phyloP scores from a whole-genome alignment of 2,113 vertebrate genomes.

The Oncorhynchus mykiss region DNA sequence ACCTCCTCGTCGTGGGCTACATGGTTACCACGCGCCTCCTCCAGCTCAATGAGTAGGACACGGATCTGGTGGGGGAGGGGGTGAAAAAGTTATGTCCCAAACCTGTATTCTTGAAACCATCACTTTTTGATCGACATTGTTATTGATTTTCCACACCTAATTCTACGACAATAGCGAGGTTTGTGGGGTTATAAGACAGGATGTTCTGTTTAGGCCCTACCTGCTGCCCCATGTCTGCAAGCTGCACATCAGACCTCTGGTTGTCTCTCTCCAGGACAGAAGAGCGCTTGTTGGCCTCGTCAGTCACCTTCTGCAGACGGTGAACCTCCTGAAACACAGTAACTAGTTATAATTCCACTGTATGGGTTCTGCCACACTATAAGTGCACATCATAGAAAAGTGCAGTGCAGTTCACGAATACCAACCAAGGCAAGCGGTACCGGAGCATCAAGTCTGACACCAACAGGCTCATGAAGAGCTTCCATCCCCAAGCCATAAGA shows the following conservation, averaged over 20 bases:
- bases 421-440: too few species aligned
- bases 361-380: too few species aligned
- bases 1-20: constrained; percentile 85
- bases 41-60: constrained; percentile 91
- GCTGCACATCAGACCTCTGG: constrained; percentile 85
- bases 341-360: not conserved
- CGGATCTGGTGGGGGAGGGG: constrained; percentile 75
- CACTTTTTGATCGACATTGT: not conserved
- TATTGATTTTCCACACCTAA: not conserved
- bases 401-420: too few species aligned
- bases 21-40: constrained; percentile 94
- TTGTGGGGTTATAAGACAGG: too few species aligned
- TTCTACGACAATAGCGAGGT: not conserved
- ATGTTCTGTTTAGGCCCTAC: constrained; percentile 56
- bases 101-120: not conserved
- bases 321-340: constrained; percentile 83
- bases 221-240: constrained; percentile 93
- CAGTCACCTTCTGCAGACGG: constrained; percentile 84
- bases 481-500: too few species aligned
- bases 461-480: too few species aligned
- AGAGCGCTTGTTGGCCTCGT: constrained; percentile 88
- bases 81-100: not conserved
- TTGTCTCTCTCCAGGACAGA: constrained; percentile 87
- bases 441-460: too few species aligned
- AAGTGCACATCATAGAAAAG: too few species aligned